Percentiles rank a stretch among this genome's conserved stretches.
Conservation (phyloP, 2,888 invertebrate species). For the Bembecia ichneumoniformis region DNA sequence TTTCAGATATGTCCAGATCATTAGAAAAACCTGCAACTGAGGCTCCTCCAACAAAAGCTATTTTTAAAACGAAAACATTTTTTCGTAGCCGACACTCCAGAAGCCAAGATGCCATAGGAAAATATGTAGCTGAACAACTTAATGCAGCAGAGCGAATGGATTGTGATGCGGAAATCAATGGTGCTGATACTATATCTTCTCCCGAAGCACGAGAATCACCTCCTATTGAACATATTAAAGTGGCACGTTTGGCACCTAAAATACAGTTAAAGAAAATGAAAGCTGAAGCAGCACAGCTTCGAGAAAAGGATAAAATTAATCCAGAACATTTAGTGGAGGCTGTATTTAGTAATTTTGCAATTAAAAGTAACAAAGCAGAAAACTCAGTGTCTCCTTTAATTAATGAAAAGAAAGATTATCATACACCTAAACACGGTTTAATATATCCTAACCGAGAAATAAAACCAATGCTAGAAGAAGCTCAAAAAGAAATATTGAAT, state of each 20-base stretch:
- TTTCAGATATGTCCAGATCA: constrained; percentile 19
- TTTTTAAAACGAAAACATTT: constrained; percentile 70
- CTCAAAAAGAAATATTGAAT: neutral
- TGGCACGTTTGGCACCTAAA: constrained; percentile 67
- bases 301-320: constrained; percentile 30
- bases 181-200: constrained; percentile 45
- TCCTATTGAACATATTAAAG: constrained; percentile 67
- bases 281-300: constrained; percentile 53
- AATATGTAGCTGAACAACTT: constrained; percentile 65
- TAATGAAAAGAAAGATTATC: neutral
- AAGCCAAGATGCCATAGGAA: constrained; percentile 68
- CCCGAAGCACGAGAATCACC: constrained; percentile 54
- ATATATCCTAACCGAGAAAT: constrained; percentile 48
- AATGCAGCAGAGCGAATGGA: constrained; percentile 61
- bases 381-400: constrained; percentile 7
- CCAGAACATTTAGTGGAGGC: constrained; percentile 15
- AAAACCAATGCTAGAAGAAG: constrained; percentile 27
- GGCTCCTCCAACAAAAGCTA: constrained; percentile 47
- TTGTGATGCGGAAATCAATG: constrained; percentile 52
- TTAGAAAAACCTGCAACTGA: constrained; percentile 29
- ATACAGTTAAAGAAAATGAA: constrained; percentile 68
- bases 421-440: constrained; percentile 24
- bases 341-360: constrained; percentile 3
- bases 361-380: constrained; percentile 12
- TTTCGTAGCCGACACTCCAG: constrained; percentile 69